Evolutionary conservation across 1,140 invertebrate species (phyloP), one percentile per base, ranked within the genome.

Genomic region (Trigoniulus corallinus): DNA sequence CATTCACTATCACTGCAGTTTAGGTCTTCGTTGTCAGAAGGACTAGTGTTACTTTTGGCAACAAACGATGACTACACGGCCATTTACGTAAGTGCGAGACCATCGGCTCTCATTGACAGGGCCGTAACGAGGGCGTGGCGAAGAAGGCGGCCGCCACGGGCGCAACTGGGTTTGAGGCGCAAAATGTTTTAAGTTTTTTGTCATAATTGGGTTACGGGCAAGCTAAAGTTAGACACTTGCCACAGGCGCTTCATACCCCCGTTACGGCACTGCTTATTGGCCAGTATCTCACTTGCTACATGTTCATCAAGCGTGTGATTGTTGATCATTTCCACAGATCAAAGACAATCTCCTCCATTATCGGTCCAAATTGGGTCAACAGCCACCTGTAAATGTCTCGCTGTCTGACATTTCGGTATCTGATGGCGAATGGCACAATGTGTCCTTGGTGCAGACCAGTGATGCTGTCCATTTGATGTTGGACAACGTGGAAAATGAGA

Each of bases 31-130:
- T 76, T 77, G 60, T 68, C 72, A 29, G 74, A 84, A 60, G 88
- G 86, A 7, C 67, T 91, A 12, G 62, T 95, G 1, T 72, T 93
- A 49, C 84, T 85, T 60, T 75, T 82, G 0, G 83, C 82, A 0
- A 88, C 82, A 2, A 85, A 88, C 59, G 84, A 87, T 61, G 84
- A 91, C 66, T 89, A 78, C 60, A 91, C 88, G 15, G 74, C 83
- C 1, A 64, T 91, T 45, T 80, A 88, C 69, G 72, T 88, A 58
- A 64, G 67, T 39, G 3, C 3, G 25, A 29, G 10, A 34, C 27
- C 26, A 15, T n/a, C n/a, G n/a, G n/a, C n/a, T n/a, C n/a, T n/a
- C n/a, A n/a, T n/a, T n/a, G n/a, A n/a, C n/a, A n/a, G n/a, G n/a
- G n/a, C n/a, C n/a, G n/a, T n/a, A n/a, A n/a, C n/a, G n/a, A n/a